Percentiles rank a stretch among this genome's conserved stretches.
phyloP scores from a whole-genome alignment of 2,888 invertebrate genomes.

The Crepidodera aurea region DNA sequence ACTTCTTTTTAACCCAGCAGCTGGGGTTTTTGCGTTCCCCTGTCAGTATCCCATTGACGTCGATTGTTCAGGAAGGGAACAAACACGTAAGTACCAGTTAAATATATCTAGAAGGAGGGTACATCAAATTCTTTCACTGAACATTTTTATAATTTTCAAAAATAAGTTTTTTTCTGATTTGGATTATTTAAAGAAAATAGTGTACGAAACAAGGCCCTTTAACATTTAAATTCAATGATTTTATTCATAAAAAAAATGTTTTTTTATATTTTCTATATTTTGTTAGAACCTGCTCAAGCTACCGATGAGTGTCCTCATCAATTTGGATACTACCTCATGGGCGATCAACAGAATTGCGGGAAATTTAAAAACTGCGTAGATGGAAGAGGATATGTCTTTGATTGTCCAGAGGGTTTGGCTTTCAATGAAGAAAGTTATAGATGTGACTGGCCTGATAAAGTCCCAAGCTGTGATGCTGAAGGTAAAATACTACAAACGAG shows the following conservation, averaged over 20 bases:
- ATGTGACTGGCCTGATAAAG: conserved; percentile 90
- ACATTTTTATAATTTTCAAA: no score
- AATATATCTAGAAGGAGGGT: no score
- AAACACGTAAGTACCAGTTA: conserved; percentile 70
- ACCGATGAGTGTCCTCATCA: conserved; percentile 84
- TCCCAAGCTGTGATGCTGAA: conserved; percentile 81
- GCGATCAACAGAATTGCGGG: conserved; percentile 74
- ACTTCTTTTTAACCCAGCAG: conserved; percentile 77
- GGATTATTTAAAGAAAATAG: no score
- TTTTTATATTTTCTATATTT: no score
- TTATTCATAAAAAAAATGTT: no score
- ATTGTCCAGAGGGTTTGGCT: conserved; percentile 86
- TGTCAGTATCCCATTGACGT: conserved; percentile 88
- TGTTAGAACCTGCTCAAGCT: conserved; percentile 72
- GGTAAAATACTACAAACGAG: no score
- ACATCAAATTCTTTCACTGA: no score
- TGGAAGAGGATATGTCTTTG: conserved; percentile 75
- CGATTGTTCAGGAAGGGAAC: conserved; percentile 74
- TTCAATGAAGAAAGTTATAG: conserved; percentile 69
- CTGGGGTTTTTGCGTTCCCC: conserved; percentile 73
- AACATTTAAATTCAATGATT: no score
- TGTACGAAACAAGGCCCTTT: no score
- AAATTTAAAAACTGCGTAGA: conserved; percentile 83
- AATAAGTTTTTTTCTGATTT: no score
- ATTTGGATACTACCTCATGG: conserved; percentile 81